Evolutionary conservation across 2,797 vertebrate species (phyloP).

Genomic region (Takifugu rubripes): DNA sequence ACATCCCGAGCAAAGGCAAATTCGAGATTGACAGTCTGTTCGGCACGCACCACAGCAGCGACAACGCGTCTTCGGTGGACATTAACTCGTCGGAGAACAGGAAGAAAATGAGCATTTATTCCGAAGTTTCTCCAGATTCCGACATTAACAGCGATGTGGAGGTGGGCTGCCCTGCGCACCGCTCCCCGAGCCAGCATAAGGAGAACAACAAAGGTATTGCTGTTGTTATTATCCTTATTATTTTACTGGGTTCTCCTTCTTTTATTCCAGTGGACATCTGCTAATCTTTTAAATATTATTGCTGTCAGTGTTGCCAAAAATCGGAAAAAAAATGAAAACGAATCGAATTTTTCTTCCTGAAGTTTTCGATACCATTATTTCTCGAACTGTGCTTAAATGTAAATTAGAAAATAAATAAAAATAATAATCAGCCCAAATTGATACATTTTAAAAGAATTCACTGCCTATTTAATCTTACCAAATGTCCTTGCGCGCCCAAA

Average conservation of each 20-base stretch:
- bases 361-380: not conserved
- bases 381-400: too few species aligned
- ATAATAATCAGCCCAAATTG: too few species aligned
- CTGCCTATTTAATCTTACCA: not conserved
- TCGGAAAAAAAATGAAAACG: not conserved
- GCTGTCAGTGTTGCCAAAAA: not conserved
- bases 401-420: too few species aligned
- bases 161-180: slow-evolving; percentile 93
- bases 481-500: not conserved
- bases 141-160: slow-evolving; percentile 99
- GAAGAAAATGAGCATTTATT: slow-evolving; percentile 93
- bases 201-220: slow-evolving; percentile 95
- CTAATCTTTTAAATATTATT: not conserved
- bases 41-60: slow-evolving; percentile 84
- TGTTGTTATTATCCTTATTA: not conserved
- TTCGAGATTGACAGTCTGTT: slow-evolving; percentile 99
- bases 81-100: slow-evolving; percentile 87
- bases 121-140: slow-evolving; percentile 92
- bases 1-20: slow-evolving; percentile 93
- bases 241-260: too few species aligned
- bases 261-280: not conserved
- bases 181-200: slow-evolving; percentile 95
- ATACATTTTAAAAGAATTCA: too few species aligned
- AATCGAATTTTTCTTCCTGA: not conserved
- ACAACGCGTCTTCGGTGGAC: slow-evolving; percentile 84